phyloP scores from a whole-genome alignment of 2,888 invertebrate genomes.

The Oscheius sp. region DNA sequence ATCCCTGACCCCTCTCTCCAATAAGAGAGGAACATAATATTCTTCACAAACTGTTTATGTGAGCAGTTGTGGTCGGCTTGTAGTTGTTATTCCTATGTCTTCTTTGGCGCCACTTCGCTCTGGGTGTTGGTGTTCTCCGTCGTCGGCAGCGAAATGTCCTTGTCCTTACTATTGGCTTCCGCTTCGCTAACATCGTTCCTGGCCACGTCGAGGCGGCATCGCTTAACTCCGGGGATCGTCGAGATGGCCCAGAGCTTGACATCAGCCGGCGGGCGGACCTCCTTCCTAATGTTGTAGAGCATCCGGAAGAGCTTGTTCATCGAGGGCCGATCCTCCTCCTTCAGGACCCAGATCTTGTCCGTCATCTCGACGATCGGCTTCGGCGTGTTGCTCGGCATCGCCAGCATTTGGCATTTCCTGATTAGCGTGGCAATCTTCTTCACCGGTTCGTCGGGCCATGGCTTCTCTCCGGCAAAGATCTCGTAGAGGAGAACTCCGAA shows the following conservation, averaged over 20 bases:
- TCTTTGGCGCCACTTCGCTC: too few relatives aligned
- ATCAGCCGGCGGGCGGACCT: background rate
- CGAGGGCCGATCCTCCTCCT: background rate
- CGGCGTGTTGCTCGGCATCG: conserved; percentile 7
- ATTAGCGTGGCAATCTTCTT: conserved; percentile 29
- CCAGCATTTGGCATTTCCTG: conserved; percentile 13
- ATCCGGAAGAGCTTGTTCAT: background rate
- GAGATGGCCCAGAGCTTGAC: background rate
- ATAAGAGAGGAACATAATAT: too few relatives aligned
- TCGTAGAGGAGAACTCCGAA: conserved; percentile 57
- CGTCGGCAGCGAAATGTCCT: background rate
- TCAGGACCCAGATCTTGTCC: conserved; percentile 4
- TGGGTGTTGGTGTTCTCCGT: background rate
- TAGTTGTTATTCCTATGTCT: too few relatives aligned
- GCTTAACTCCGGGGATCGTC: conserved; percentile 10
- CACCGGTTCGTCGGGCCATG: conserved; percentile 45
- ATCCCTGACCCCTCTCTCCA: too few relatives aligned
- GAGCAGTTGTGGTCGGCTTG: too few relatives aligned
- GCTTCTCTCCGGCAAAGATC: conserved; percentile 46
- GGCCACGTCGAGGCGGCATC: background rate
- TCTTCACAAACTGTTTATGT: too few relatives aligned
- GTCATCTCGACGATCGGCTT: background rate
- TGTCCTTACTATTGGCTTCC: background rate
- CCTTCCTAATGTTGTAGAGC: background rate
- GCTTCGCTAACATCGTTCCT: background rate